phyloP scores from a whole-genome alignment of 2,113 vertebrate genomes.

The Bothrops jararaca region DNA sequence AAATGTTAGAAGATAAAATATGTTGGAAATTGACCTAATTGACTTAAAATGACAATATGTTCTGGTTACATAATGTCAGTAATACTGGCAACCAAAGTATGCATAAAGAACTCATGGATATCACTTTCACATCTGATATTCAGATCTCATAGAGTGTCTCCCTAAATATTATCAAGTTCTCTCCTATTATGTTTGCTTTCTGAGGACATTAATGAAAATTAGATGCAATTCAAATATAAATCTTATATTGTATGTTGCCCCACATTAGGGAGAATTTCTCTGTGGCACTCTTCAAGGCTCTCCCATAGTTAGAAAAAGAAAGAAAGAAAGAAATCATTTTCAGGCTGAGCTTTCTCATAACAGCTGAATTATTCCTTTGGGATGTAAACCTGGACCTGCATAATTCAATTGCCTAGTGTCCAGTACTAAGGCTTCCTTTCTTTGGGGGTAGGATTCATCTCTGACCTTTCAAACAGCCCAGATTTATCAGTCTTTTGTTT shows the following conservation, averaged over 20 bases:
- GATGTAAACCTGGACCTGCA: fast-evolving
- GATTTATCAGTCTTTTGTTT: constrained; percentile 33
- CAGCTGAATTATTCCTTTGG: fast-evolving
- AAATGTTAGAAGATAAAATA: not conserved
- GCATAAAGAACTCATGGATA: not conserved
- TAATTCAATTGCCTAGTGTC: fast-evolving
- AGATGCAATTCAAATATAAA: not conserved
- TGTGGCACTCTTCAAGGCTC: not conserved
- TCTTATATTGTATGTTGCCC: not conserved
- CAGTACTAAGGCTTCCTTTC: not conserved
- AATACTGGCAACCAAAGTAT: not conserved
- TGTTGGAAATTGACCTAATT: not conserved
- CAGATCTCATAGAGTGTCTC: not conserved
- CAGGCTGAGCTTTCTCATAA: fast-evolving
- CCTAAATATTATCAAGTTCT: not conserved
- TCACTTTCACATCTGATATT: not conserved
- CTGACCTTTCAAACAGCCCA: constrained; percentile 29
- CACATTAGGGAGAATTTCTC: not conserved
- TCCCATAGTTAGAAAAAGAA: not conserved
- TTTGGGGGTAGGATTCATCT: not conserved
- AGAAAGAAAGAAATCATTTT: fast-evolving
- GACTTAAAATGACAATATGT: not conserved
- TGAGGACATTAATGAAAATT: not conserved
- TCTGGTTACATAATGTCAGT: not conserved
- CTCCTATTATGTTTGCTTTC: not conserved